Evolutionary conservation across 2,113 vertebrate species (phyloP).

Genomic region (Haemorhous mexicanus): DNA sequence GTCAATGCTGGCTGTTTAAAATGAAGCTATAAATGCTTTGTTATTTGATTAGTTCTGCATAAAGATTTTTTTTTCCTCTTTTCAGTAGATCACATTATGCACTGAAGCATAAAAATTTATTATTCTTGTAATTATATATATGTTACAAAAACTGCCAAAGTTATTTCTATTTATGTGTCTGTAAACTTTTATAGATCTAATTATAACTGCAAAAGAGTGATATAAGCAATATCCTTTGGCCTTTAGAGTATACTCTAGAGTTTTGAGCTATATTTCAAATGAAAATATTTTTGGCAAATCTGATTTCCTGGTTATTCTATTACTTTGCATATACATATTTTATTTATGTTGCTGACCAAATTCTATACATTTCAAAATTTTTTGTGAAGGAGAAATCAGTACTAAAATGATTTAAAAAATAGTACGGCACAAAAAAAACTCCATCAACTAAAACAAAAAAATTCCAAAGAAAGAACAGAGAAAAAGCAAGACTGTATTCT

Average conservation of each 20-base stretch:
- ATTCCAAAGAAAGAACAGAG: neutral
- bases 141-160: neutral
- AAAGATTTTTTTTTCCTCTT: neutral
- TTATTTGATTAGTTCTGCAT: neutral
- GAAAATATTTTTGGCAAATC: neutral
- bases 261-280: neutral
- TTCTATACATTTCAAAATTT: too few species aligned
- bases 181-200: neutral
- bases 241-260: neutral
- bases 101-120: neutral
- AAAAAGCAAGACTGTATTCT: neutral
- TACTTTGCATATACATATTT: neutral
- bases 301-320: neutral
- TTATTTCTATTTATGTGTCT: neutral
- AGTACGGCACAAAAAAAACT: neutral
- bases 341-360: neutral
- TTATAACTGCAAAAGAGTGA: neutral
- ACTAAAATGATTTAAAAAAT: neutral
- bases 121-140: neutral
- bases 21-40: neutral
- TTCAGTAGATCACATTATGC: neutral
- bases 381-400: neutral
- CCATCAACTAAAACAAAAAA: neutral
- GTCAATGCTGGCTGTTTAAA: neutral
- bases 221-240: neutral